Evolutionary conservation across 2,888 invertebrate genomes (phyloP).

Genomic region (Xestia xanthographa): DNA sequence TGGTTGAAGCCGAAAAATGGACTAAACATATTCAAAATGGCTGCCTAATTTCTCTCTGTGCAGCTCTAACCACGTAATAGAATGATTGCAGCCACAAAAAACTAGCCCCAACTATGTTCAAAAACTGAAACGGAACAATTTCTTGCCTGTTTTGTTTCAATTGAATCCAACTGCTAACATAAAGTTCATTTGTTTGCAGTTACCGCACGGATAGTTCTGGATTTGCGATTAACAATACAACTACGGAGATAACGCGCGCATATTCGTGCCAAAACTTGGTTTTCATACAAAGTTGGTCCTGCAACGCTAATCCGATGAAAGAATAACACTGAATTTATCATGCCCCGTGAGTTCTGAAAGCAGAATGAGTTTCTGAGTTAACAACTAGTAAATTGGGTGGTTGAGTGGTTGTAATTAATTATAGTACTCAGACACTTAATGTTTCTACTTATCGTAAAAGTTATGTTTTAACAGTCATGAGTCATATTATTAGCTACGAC

Average conservation of each 20-base stretch:
- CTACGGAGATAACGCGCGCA: slow-evolving; percentile 46
- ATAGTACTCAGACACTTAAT: background rate
- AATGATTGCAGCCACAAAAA: slow-evolving; percentile 38
- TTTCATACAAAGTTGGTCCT: slow-evolving; percentile 49
- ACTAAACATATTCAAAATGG: slow-evolving; percentile 23
- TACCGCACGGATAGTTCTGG: slow-evolving; percentile 55
- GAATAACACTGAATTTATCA: slow-evolving; percentile 43
- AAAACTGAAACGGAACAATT: slow-evolving; percentile 19
- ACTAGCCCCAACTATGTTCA: slow-evolving; percentile 3
- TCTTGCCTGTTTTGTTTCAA: slow-evolving; percentile 50
- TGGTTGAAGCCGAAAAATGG: background rate
- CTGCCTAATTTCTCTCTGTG: slow-evolving; percentile 15
- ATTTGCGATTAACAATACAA: slow-evolving; percentile 57
- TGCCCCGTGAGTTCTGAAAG: slow-evolving; percentile 31
- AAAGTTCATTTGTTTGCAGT: slow-evolving; percentile 58
- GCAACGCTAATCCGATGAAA: slow-evolving; percentile 48
- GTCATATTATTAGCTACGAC: background rate
- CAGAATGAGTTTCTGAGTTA: slow-evolving; percentile 35
- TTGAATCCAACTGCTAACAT: slow-evolving; percentile 50
- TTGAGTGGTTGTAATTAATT: slow-evolving; percentile 17
- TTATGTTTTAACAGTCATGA: slow-evolving; percentile 1
- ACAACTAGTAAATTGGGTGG: slow-evolving; percentile 34
- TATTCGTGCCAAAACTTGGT: slow-evolving; percentile 60
- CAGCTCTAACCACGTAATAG: slow-evolving; percentile 18
- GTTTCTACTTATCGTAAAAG: slow-evolving; percentile 20